Base-by-base conservation (phyloP, 2,888 invertebrate genomes). In the Hirudinaria manillensis region DNA sequence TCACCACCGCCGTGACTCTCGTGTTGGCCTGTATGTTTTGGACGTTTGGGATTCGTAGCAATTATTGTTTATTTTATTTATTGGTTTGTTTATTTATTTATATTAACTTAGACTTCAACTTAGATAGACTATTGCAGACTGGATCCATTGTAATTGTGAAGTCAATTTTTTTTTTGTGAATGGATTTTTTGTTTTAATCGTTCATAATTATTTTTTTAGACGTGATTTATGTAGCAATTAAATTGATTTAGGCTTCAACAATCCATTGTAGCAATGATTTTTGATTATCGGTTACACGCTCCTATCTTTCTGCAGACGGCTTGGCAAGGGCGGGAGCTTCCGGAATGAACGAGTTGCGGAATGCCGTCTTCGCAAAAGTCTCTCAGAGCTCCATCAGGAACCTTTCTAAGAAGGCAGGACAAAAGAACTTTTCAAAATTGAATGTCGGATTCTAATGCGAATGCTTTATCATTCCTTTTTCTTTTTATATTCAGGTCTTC, bases 321-420 rank as follows among this genome's bases (percentile, higher is more conserved):
- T 87, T 93, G 77, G 96, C 97, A 0, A 89, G 98, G 79, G 91
- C 91, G 2, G 91, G 93, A 70, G 91, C 97, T 2, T 91, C 94
- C 0, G 92, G 92, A 32, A 94, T 98, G 86, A 98, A 96, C 87
- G 99, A 99, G 87, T 86, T 99, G 27, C 88, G 98, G 53, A 99
- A 98, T 87, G 98, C 98, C 0, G 94, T 99, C 68, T 99, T 99
- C 87, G 96, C 96, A 1, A 91, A 90, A 84, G 99, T 99, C 7
- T 96, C 99, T 0, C 98, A 99, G 84, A 92, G 93, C 86, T 98
- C 98, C 27, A 96, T 99, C 80, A 88, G 98, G 72, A 90, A 90
- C 85, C 92, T 99, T 77, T 95, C 98, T 0, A 91, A 90, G 84
- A 94, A 94, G 85, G 68, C 34, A 19, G 27, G 70, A 21, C 16